Evolutionary conservation across 2,888 invertebrate species (phyloP).

Genomic region (Apamea monoglypha): DNA sequence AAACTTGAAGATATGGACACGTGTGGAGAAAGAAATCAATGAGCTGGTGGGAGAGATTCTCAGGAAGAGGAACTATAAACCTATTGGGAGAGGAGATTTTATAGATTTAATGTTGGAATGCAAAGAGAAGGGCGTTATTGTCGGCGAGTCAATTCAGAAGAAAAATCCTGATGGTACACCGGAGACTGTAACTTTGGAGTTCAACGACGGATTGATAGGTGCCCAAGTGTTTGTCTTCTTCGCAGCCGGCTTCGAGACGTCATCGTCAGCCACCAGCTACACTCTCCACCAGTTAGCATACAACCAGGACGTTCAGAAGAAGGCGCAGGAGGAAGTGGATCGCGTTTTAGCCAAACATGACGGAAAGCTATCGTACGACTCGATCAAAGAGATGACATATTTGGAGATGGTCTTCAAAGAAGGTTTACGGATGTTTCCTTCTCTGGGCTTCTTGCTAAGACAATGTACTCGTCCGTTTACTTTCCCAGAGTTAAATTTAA

Average conservation of each 20-base stretch:
- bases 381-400: slow-evolving; percentile 72
- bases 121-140: slow-evolving; percentile 68
- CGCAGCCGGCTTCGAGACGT: slow-evolving; percentile 82
- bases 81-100: slow-evolving; percentile 72
- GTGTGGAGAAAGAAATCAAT: slow-evolving; percentile 45
- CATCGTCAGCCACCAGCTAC: slow-evolving; percentile 78
- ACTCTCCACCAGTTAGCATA: slow-evolving; percentile 78
- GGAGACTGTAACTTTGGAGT: slow-evolving; percentile 63
- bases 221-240: slow-evolving; percentile 77
- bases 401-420: slow-evolving; percentile 73
- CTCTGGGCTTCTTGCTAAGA: slow-evolving; percentile 68
- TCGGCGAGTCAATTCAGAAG: slow-evolving; percentile 70
- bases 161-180: slow-evolving; percentile 68
- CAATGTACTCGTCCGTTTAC: slow-evolving; percentile 64
- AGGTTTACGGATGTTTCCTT: slow-evolving; percentile 70
- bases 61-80: slow-evolving; percentile 69
- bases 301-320: slow-evolving; percentile 76
- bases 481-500: slow-evolving; percentile 57
- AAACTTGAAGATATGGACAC: slow-evolving; percentile 40
- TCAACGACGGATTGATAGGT: slow-evolving; percentile 65
- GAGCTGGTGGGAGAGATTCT: slow-evolving; percentile 62
- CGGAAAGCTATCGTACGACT: slow-evolving; percentile 72
- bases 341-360: slow-evolving; percentile 67
- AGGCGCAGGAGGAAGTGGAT: slow-evolving; percentile 76
- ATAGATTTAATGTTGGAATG: slow-evolving; percentile 74